Evolutionary conservation across 2,113 vertebrate species (phyloP).

Genomic region (Rousettus leschenaultii): DNA sequence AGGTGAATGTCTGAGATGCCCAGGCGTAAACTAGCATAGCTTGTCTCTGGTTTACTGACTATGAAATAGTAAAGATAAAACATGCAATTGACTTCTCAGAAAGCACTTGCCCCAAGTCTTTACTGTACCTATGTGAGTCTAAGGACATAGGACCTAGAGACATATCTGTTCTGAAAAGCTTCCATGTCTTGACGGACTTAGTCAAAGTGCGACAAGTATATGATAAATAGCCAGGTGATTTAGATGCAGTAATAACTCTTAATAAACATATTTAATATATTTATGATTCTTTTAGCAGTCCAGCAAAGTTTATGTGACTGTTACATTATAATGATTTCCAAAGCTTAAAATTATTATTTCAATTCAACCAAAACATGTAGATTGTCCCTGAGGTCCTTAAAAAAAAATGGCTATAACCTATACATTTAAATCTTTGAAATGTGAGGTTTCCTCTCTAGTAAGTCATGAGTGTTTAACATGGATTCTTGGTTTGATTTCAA

Average conservation of each 20-base stretch:
- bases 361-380: neutral
- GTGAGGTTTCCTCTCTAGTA: neutral
- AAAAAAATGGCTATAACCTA: neutral
- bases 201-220: neutral
- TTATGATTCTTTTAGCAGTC: neutral
- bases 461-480: neutral
- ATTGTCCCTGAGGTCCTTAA: neutral
- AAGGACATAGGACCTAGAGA: neutral
- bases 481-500: neutral
- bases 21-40: neutral
- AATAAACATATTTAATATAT: neutral
- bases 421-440: neutral
- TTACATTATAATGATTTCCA: neutral
- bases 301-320: neutral
- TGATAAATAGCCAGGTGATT: neutral
- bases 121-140: accelerated
- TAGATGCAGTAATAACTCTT: neutral
- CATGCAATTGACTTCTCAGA: accelerated
- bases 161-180: neutral
- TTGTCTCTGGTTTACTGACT: neutral
- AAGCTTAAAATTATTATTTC: neutral
- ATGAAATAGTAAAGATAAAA: neutral
- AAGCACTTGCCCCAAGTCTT: neutral
- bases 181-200: neutral
- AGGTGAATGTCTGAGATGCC: neutral